phyloP scores from a whole-genome alignment of 2,888 invertebrate species.

The Diarsia brunnea region DNA sequence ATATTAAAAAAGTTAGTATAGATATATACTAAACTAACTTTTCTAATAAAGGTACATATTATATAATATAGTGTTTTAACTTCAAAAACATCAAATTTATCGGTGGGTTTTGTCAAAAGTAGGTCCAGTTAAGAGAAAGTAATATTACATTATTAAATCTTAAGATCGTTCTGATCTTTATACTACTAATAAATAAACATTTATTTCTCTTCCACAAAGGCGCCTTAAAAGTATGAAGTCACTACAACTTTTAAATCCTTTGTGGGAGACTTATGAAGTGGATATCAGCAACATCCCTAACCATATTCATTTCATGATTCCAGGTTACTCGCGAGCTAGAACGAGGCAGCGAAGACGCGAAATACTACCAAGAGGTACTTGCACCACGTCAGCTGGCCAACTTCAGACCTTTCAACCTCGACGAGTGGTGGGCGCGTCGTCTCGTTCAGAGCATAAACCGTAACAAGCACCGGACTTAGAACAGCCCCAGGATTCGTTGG shows the following conservation, averaged over 20 bases:
- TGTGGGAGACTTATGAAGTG: too few relatives aligned
- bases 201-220: too few relatives aligned
- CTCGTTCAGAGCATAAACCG: conserved; percentile 92
- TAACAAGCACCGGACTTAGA: conserved; percentile 88
- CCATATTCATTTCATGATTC: conserved; percentile 45
- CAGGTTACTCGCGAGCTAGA: conserved; percentile 91
- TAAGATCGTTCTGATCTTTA: too few relatives aligned
- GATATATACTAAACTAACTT: too few relatives aligned
- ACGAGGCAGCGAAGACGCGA: conserved; percentile 88
- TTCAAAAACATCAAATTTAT: neutral
- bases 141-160: too few relatives aligned
- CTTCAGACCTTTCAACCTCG: conserved; percentile 95
- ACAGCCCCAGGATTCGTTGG: conserved; percentile 59
- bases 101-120: too few relatives aligned
- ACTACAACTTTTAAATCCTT: too few relatives aligned
- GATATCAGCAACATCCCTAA: neutral
- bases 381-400: conserved; percentile 91
- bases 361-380: conserved; percentile 92
- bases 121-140: too few relatives aligned
- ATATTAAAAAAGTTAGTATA: too few relatives aligned
- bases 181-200: too few relatives aligned
- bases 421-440: conserved; percentile 94
- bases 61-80: neutral
- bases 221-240: too few relatives aligned
- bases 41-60: too few relatives aligned